These are phyloP conservation scores for Ceratitis capitata DNA, from an alignment of 1,140 invertebrate species.

Conservation along the genomic window DNA sequence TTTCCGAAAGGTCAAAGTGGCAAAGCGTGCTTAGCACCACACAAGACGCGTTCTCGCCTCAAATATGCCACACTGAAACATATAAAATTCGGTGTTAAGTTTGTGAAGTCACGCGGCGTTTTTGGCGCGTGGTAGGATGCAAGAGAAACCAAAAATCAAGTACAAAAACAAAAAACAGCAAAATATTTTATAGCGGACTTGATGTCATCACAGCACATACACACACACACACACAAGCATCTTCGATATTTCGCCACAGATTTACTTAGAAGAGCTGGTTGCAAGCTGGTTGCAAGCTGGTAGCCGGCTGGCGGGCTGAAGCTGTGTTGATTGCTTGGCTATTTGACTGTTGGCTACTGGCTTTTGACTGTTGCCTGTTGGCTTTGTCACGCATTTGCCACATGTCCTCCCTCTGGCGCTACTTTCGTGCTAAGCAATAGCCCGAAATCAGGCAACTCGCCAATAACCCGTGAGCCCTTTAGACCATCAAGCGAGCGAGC, in stretches of 20 bases:
- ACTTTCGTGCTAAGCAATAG: too few species aligned
- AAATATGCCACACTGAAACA: not conserved
- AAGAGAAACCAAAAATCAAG: not conserved
- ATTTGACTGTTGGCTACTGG: too few species aligned
- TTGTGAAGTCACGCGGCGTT: slow-evolving; percentile 6
- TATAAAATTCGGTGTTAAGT: not conserved
- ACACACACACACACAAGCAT: too few species aligned
- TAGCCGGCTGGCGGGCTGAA: not conserved
- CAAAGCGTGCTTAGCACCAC: not conserved
- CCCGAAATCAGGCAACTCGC: not conserved
- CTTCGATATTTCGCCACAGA: slow-evolving; percentile 30
- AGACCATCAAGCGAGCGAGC: not conserved
- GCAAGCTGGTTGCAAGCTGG: not conserved
- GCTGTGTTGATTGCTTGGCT: too few species aligned
- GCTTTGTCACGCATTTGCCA: not conserved
- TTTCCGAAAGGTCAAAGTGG: not conserved
- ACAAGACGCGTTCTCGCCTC: not conserved
- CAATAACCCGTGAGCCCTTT: not conserved
- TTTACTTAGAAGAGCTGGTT: not conserved
- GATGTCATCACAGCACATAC: slow-evolving; percentile 21
- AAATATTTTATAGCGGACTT: not conserved
- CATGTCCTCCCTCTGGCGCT: not conserved
- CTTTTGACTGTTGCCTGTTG: too few species aligned
- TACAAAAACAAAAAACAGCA: not conserved
- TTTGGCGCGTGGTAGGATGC: not conserved